Evolutionary conservation across 2,113 vertebrate species (phyloP), one percentile per base, ranked within the genome.

Genomic region (Lophius piscatorius): DNA sequence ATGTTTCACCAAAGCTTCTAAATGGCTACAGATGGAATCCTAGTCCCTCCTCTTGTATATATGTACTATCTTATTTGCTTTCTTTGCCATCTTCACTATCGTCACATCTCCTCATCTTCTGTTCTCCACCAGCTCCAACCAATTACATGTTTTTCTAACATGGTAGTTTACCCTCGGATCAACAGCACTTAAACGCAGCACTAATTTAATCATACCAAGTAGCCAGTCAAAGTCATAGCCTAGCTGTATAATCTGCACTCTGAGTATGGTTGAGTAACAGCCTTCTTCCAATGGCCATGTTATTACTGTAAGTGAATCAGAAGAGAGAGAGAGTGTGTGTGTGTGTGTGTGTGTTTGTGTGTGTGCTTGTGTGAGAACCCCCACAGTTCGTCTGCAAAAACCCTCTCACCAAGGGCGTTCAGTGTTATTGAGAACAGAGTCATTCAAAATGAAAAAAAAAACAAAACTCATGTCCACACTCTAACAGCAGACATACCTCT

Each of bases 301-400:
- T 81, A 76, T 78, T 80, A 77, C 26, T 3, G 22, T 57, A 61
- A 72, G 50, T 82, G 69, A 84, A 52, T 76, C 73, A 81, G 35
- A 9, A 21, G 29, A 6, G 74, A 44, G 38, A 14, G 52, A 48
- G 63, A 9, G 50, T 54, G 9, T 40, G 38, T 20, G 38, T 38
- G 35, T 16, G 13, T 14, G 24, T 22, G 45, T 22, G 41, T 23
- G 59, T 64, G 60, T 45, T 54, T 68, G 66, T n/a, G n/a, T n/a
- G n/a, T n/a, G n/a, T n/a, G n/a, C n/a, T n/a, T n/a, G n/a, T n/a
- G n/a, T n/a, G n/a, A n/a, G n/a, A 55, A 62, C 35, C 47, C 44
- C 18, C 36, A n/a, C 17, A 26, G 61, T 52, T 38, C 8, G 13
- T 21, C 36, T 49, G 34, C 61, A 62, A 29, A 55, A 38, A 45